Evolutionary conservation across 2,888 invertebrate genomes (phyloP), one percentile per base, ranked within the genome.

Genomic region (Bugula neritina): DNA sequence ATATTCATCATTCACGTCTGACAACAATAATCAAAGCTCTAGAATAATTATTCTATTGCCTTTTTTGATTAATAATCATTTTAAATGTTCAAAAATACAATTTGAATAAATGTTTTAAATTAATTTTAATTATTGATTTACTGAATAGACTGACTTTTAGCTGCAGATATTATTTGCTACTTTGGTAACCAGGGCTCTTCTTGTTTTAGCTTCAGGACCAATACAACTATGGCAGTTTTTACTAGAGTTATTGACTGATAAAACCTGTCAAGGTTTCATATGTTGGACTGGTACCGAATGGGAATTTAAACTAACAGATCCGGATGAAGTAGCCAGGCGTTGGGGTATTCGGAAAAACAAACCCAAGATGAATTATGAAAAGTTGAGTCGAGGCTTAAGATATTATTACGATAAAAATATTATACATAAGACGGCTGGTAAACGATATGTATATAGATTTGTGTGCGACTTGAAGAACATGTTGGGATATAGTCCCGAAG

Each of bases 401-500:
- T 98, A 98, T 85, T 98, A 98, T 84, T 98, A 98, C 84, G 97
- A 98, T 87, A 98, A 98, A 86, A 96, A 97, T 86, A 98, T 98
- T 81, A 98, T 98, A 78, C 96, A 97, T 87, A 98, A 98, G 89
- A 97, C 97, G 76, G 94, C 96, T 71, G 97, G 97, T 80, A 97
- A 97, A 85, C 92, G 97, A 81, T 98, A 98, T 86, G 97, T 98
- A 75, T 98, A 98, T 87, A 91, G 96, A 85, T 98, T 97, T 86
- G 97, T 97, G 74, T 97, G 96, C 86, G 96, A 97, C 88, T 89
- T 97, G 82, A 94, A 96, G 86, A 92, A 90, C 85, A 88, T 97
- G 80, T 89, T 97, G 80, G 96, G 96, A 90, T 94, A 92, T 87
- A 92, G 91, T 77, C 94, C 96, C n/a, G 95, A 96, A 86, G 94